Conservation (phyloP, 2,797 vertebrate genomes). For the Synaphobranchus kaupii region DNA sequence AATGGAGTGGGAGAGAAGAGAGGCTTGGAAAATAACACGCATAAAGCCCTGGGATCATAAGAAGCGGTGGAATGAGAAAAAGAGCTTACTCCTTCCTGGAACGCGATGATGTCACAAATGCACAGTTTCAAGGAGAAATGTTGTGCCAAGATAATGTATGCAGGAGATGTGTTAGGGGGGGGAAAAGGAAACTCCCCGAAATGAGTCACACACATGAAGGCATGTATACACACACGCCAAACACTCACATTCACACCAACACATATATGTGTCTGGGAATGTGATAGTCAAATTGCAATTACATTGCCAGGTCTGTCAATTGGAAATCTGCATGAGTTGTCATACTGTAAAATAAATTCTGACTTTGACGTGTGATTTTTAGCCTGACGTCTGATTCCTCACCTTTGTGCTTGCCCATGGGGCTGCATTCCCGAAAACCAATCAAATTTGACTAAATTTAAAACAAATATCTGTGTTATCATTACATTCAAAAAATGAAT, state of each 20-base stretch:
- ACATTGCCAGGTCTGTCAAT: background rate
- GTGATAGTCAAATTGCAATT: background rate
- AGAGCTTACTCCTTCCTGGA: background rate
- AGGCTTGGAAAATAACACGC: background rate
- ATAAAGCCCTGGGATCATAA: background rate
- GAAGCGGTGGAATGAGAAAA: background rate
- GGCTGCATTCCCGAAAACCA: background rate
- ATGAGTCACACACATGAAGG: background rate
- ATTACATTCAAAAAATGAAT: background rate
- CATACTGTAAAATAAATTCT: background rate
- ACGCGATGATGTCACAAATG: conserved; percentile 20
- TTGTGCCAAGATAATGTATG: background rate
- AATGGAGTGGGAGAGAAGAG: background rate
- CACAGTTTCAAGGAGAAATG: background rate
- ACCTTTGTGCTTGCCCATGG: background rate
- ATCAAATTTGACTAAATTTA: background rate
- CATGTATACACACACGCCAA: background rate
- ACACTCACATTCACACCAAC: background rate
- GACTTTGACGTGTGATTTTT: background rate
- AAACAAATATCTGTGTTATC: background rate
- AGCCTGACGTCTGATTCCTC: background rate
- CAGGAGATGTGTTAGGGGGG: background rate
- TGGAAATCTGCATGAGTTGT: background rate
- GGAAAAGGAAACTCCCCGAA: background rate
- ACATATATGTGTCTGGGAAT: background rate